Evolutionary conservation across 1,140 invertebrate genomes (phyloP), one percentile per base, ranked within the genome.

Genomic region (Alviniconcha marisindica): DNA sequence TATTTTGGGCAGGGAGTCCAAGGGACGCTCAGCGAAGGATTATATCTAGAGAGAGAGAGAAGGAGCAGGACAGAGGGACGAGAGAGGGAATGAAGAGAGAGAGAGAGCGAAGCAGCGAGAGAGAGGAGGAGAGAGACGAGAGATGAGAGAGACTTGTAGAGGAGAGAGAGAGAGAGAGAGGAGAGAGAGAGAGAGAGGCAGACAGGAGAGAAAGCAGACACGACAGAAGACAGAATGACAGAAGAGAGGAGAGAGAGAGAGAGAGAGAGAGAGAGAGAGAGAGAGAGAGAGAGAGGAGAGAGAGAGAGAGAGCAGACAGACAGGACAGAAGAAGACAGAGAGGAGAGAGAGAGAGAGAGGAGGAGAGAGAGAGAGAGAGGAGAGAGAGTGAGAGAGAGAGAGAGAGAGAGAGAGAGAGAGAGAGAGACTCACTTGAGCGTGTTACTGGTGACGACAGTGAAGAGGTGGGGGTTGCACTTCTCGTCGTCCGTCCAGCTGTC

Each of bases 361-460:
- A 7, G 60, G 60, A 33, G 5, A 66, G 24, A 28, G 7, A 66
- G 24, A 66, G 5, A n/a, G 31, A 66, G 7, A 28, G n/a, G 60
- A 66, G 7, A 69, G n/a, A 69, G 12, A 28, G 12, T 24, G 1
- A 69, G 33, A 69, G 12, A 31, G n/a, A 5, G 12, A 69, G 33
- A 36, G 0, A 69, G 63, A 1, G 12, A 31, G 63, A 2, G 1
- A 69, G 33, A 69, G 0, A 69, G 33, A 69, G 12, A 69, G 14
- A 36, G 63, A 14, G 31, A 21, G n/a, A 31, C 51, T 33, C 7
- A 78, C 77, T 33, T 78, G 51, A 78, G 77, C 3, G 77, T 60
- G 18, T 4, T 60, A 38, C 77, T 78, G 51, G 77, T 78, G 51
- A 78, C 77, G 15, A 78, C 77, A 40, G 77, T 78, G 77, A 60